Evolutionary conservation across 2,888 invertebrate species (phyloP).

Genomic region (Carcina quercana): DNA sequence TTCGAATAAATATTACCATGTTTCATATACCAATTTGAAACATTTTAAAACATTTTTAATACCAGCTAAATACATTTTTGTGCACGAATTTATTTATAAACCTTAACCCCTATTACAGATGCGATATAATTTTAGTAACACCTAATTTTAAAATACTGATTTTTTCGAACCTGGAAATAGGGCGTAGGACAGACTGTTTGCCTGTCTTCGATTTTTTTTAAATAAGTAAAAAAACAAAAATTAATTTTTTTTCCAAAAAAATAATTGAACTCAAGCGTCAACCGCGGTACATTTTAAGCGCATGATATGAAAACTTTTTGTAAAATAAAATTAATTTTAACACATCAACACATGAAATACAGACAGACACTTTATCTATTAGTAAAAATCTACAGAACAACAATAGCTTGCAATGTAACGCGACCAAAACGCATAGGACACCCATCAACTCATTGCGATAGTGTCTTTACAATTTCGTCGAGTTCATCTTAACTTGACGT

Average conservation of each 20-base stretch:
- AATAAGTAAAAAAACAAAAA: too few species aligned
- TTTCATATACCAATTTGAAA: conserved; percentile 44
- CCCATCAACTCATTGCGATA: conserved; percentile 2
- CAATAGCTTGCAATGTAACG: conserved; percentile 34
- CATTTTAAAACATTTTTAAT: conserved; percentile 36
- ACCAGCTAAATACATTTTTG: conserved; percentile 57
- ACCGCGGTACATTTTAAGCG: conserved; percentile 38
- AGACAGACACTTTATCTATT: conserved; percentile 21
- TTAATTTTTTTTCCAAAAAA: neutral
- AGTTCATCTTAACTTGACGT: neutral
- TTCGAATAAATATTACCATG: conserved; percentile 35
- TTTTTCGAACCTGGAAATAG: conserved; percentile 24
- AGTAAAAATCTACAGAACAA: conserved; percentile 40
- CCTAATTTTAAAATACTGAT: conserved; percentile 48
- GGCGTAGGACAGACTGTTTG: too few species aligned
- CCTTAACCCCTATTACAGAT: conserved; percentile 44
- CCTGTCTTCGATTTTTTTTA: too few species aligned
- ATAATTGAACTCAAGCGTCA: conserved; percentile 39
- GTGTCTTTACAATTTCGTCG: neutral
- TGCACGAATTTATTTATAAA: conserved; percentile 52
- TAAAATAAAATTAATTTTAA: conserved; percentile 40
- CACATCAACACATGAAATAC: conserved; percentile 18
- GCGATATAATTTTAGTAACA: conserved; percentile 40
- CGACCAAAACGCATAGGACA: conserved; percentile 12
- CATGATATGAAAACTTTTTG: conserved; percentile 51